Conservation (phyloP, 2,888 invertebrate genomes). For the Caenorhabditis sp. region DNA sequence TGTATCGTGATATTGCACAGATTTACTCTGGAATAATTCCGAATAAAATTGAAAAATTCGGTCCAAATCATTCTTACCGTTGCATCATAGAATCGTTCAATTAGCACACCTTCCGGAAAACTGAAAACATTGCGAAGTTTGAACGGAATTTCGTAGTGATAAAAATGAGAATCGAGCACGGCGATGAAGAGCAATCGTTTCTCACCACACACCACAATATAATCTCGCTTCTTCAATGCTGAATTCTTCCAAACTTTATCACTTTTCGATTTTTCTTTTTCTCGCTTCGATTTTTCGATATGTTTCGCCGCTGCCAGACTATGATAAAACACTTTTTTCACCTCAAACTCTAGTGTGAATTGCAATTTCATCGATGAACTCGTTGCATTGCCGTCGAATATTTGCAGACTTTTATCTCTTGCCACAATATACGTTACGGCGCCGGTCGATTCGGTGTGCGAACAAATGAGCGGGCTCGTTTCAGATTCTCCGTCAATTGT, state of each 20-base stretch:
- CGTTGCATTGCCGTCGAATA: not conserved
- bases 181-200: not conserved
- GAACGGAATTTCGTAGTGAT: constrained; percentile 50
- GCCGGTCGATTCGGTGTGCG: not conserved
- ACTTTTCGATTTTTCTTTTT: not conserved
- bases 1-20: constrained; percentile 29
- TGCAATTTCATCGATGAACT: not conserved
- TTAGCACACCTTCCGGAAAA: constrained; percentile 12
- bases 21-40: constrained; percentile 8
- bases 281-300: not conserved
- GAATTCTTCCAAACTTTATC: not conserved
- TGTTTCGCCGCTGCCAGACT: not conserved
- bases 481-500: not conserved
- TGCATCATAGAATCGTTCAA: constrained; percentile 32
- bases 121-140: constrained; percentile 38
- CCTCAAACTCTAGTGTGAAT: not conserved
- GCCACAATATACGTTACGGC: not conserved
- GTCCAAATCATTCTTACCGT: not conserved
- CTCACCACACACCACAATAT: not conserved
- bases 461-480: not conserved
- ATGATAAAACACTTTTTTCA: not conserved
- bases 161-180: not conserved
- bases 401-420: not conserved
- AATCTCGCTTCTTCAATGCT: not conserved
- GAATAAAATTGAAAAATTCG: not conserved